Conservation (phyloP, 2,113 vertebrate genomes). For the Clinocottus analis region DNA sequence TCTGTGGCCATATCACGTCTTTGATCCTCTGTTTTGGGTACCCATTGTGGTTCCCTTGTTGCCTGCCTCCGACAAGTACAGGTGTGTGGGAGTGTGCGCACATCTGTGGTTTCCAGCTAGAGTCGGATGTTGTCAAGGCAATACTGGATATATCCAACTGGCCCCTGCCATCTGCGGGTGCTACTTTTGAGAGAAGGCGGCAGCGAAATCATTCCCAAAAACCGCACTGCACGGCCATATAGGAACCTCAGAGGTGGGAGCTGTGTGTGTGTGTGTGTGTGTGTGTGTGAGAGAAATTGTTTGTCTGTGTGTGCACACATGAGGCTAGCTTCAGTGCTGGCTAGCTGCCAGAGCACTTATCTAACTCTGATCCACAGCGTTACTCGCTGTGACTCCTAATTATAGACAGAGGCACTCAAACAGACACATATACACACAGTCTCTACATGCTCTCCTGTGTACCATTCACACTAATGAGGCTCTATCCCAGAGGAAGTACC, state of each 20-base stretch:
- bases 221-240: conserved; percentile 22
- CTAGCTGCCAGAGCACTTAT: conserved; percentile 73
- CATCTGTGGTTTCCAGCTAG: conserved; percentile 52
- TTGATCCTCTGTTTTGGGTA: conserved; percentile 47
- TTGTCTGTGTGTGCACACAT: conserved; percentile 11
- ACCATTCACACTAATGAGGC: conserved; percentile 79
- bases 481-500: conserved; percentile 67
- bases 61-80: conserved; percentile 44
- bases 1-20: conserved; percentile 24
- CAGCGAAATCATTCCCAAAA: conserved; percentile 43
- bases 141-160: conserved; percentile 51
- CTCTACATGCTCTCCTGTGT: conserved; percentile 72
- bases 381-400: conserved; percentile 76
- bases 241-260: conserved; percentile 39
- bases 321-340: conserved; percentile 56
- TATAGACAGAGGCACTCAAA: conserved; percentile 75
- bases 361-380: conserved; percentile 72
- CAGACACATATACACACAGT: conserved; percentile 67
- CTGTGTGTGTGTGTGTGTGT: conserved; percentile 1
- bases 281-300: conserved; percentile 2
- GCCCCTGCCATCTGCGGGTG: conserved; percentile 64
- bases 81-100: conserved; percentile 50
- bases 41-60: conserved; percentile 35
- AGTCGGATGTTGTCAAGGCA: conserved; percentile 46
- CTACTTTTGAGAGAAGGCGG: conserved; percentile 40